Conservation (phyloP, 2,888 invertebrate genomes). For the Adineta ricciae region DNA sequence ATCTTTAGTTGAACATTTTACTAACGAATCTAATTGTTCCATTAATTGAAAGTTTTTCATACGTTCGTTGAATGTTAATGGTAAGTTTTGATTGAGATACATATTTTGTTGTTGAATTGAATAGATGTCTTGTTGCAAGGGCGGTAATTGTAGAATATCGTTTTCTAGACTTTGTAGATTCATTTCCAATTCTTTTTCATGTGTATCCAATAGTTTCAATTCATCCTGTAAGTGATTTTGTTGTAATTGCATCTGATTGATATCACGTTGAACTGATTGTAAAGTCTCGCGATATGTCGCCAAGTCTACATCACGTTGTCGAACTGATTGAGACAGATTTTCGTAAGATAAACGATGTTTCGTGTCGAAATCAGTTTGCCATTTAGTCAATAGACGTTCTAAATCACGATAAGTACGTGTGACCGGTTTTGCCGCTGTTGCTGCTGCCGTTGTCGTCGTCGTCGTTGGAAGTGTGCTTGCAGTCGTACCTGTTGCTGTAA, state of each 20-base stretch:
- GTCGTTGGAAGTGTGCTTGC: neutral
- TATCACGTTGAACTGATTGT: constrained; percentile 11
- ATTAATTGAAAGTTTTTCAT: constrained; percentile 11
- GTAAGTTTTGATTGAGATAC: neutral
- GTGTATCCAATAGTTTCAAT: constrained; percentile 16
- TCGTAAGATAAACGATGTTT: constrained; percentile 16
- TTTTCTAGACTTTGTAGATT: neutral
- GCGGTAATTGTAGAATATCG: constrained; percentile 10
- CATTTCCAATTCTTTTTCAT: constrained; percentile 13
- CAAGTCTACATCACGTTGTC: constrained; percentile 9
- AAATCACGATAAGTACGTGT: constrained; percentile 19
- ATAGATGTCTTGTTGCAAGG: neutral
- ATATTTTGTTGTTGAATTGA: neutral
- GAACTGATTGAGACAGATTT: neutral
- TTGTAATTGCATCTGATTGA: constrained; percentile 2
- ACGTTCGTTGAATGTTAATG: constrained; percentile 17
- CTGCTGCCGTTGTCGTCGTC: neutral
- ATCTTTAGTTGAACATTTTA: constrained; percentile 17
- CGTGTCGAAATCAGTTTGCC: constrained; percentile 12
- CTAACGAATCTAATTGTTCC: neutral
- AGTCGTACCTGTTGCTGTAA: too few relatives aligned
- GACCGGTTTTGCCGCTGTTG: neutral
- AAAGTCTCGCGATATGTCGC: constrained; percentile 12
- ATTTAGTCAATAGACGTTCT: constrained; percentile 13
- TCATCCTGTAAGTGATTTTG: constrained; percentile 12